Base-by-base conservation (phyloP, 1,140 invertebrate genomes). In the Calosoma granatense region DNA sequence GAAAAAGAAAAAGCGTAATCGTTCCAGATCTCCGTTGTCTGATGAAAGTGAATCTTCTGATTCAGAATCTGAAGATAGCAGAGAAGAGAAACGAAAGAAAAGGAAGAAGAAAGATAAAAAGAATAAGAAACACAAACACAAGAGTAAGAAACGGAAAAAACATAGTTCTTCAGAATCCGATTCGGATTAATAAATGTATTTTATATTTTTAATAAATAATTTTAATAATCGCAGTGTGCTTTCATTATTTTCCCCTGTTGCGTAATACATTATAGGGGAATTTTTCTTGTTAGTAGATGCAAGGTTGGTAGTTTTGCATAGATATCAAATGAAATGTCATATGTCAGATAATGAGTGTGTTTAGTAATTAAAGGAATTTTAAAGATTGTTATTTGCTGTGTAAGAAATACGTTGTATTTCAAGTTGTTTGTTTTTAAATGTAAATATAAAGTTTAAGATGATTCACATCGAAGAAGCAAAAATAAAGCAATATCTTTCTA, bases 401-500 rank as follows among this genome's bases (percentile, higher is more conserved):
- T 14, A 30, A 4, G 26, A 30, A 30, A 30, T 30, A 30, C 4
- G 14, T 30, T 30, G 26, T 4, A 6, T 30, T 30, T 30, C 14
- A 30, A 6, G 4, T 4, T 6, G 14, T 30, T 30, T 30, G 4
- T 30, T 30, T 30, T 14, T 30, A 30, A 30, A 30, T 30, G 26
- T 30, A 30, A 30, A 2, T 51, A 51, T 15, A 15, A 1, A 51
- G 14, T n/a, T 51, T 1, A 19, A 51, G 11, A 51, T 51, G 47
- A 11, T 51, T 15, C 14, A 14, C 14, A 19, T 11, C 15, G 76
- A 80, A 53, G 78, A 80, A 62, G 66, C 60, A 20, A 76, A 75
- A 59, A 65, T 83, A 47, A 80, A 76, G 61, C 74, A 77, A 59
- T 76, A 71, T 66, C 64, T 84, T 57, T 53, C 70, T 1, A 81